phyloP scores from a whole-genome alignment of 2,113 vertebrate genomes.

The Plectropomus leopardus region DNA sequence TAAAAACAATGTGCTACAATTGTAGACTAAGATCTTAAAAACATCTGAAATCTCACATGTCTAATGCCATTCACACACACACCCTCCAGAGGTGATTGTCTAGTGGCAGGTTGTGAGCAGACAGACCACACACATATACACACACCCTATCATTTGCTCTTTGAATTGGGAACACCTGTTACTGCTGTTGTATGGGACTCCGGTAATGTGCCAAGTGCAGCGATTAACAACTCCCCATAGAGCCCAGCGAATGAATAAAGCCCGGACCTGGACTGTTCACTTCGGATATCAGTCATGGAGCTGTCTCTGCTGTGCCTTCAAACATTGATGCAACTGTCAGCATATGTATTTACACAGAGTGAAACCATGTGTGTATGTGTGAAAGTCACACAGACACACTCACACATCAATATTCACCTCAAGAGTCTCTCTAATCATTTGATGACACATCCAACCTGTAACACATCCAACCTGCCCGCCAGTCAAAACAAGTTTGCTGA shows the following conservation, averaged over 20 bases:
- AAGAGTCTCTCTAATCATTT: slow-evolving; percentile 8
- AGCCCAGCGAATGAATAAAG: background rate
- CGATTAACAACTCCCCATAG: slow-evolving; percentile 14
- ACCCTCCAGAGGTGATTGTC: slow-evolving; percentile 10
- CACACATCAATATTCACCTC: slow-evolving; percentile 2
- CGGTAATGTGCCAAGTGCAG: slow-evolving; percentile 8
- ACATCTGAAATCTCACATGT: background rate
- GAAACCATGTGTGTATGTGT: background rate
- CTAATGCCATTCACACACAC: slow-evolving; percentile 21
- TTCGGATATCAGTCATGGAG: background rate
- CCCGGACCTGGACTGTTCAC: background rate
- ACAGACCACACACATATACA: slow-evolving; percentile 22
- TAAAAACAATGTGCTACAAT: background rate
- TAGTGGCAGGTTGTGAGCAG: slow-evolving; percentile 24
- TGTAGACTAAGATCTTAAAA: background rate
- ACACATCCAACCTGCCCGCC: background rate
- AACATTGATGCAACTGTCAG: slow-evolving; percentile 1
- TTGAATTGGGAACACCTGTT: slow-evolving; percentile 32
- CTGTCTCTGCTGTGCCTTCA: background rate
- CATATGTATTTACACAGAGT: slow-evolving; percentile 10
- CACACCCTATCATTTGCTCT: slow-evolving; percentile 27
- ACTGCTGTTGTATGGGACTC: slow-evolving; percentile 4
- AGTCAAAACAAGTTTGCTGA: slow-evolving; percentile 17
- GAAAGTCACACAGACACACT: background rate
- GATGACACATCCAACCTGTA: slow-evolving; percentile 13